Percentiles rank a stretch among this genome's conserved stretches.
Conservation (phyloP, 2,888 invertebrate genomes). For the Phania funesta region DNA sequence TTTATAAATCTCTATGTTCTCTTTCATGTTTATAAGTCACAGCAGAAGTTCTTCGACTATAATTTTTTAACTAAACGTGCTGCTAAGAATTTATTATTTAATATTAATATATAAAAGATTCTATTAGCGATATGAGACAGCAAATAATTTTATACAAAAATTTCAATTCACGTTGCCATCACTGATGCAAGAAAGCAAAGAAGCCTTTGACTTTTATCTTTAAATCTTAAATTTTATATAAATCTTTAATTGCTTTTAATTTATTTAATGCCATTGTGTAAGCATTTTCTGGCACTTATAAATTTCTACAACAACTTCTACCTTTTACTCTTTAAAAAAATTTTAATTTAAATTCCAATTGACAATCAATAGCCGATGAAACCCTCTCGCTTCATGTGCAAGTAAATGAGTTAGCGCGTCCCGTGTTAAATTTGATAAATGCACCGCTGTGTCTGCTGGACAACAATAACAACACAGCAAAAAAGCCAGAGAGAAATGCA, state of each 20-base stretch:
- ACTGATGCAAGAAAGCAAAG: not conserved
- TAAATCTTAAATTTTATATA: slow-evolving; percentile 22
- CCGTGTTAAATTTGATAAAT: slow-evolving; percentile 59
- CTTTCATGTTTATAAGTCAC: too few species aligned
- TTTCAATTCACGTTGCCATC: not conserved
- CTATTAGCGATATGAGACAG: too few species aligned
- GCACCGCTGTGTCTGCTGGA: slow-evolving; percentile 57
- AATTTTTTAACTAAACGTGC: too few species aligned
- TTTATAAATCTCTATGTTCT: too few species aligned
- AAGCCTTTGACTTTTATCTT: slow-evolving; percentile 18
- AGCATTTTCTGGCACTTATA: slow-evolving; percentile 33
- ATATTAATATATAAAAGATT: too few species aligned
- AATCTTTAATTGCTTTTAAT: slow-evolving; percentile 30
- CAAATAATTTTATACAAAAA: not conserved
- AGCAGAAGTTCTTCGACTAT: too few species aligned
- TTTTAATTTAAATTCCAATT: slow-evolving; percentile 55
- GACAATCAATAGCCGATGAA: slow-evolving; percentile 38
- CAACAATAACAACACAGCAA: not conserved
- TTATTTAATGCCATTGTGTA: not conserved
- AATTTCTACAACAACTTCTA: slow-evolving; percentile 19
- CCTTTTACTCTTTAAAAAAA: slow-evolving; percentile 23
- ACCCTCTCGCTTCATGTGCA: not conserved
- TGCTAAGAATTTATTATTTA: too few species aligned
- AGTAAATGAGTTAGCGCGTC: not conserved
- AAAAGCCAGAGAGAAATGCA: slow-evolving; percentile 12